Evolutionary conservation across 2,797 vertebrate species (phyloP), one percentile per base, ranked within the genome.

Genomic region (Microtus obscurus): DNA sequence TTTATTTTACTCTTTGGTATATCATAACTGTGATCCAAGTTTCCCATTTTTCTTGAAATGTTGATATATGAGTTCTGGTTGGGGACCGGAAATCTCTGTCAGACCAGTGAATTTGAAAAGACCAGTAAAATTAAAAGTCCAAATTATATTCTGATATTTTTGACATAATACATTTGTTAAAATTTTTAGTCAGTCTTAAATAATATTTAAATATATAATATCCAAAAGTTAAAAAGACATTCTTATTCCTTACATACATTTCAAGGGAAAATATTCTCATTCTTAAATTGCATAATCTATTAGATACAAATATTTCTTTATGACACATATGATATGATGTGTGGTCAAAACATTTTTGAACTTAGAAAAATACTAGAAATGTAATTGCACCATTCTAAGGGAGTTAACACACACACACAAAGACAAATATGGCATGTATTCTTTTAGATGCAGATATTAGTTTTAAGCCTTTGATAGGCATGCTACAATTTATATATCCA

Each of bases 1-100:
- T 97, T 97, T 97, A 96, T 95, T 97, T 95, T 96, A 95, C 61
- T 91, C 87, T 95, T 96, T 96, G 92, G 48, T 93, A 86, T 97
- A 96, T 95, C 77, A 90, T 91, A 95, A 96, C 86, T 89, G 87
- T 71, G 43, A 95, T 95, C 83, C 87, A 97, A 95, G 94, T 97
- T 97, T 95, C 95, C 59, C 63, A 79, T 96, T 93, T 78, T 96
- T 94, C 73, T 48, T 97, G 95, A 97, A 96, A 97, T 97, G 56
- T 96, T 94, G 96, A 96, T 97, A 87, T 92, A 87, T 93, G 71
- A 93, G 48, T 89, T 93, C 48, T 97, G 89, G 89, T 78, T 92
- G 37, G 76, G 79, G 69, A 73, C 82, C 0, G 3, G 91, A 97
- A 95, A 87, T 91, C 71, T 78, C 67, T 95, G 45, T 88, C 86